Evolutionary conservation across 2,113 vertebrate species (phyloP).

Genomic region (Zapus hudsonius): DNA sequence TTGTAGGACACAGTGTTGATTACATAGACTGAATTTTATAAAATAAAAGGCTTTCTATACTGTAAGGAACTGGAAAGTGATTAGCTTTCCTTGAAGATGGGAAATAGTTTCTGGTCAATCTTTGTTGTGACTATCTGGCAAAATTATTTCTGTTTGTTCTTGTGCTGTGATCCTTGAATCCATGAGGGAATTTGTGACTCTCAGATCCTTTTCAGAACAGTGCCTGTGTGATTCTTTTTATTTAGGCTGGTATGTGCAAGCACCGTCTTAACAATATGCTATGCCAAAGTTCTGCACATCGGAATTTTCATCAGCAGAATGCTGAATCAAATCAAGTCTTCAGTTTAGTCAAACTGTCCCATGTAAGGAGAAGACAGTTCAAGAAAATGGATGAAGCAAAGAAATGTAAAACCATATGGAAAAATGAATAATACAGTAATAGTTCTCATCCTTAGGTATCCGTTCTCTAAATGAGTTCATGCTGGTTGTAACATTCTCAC

Average conservation of each 20-base stretch:
- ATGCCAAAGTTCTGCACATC: background rate
- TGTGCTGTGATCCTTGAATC: background rate
- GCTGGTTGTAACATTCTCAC: background rate
- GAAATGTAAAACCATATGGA: background rate
- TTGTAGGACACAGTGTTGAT: background rate
- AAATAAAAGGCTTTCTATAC: background rate
- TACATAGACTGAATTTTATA: background rate
- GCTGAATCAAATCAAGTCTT: background rate
- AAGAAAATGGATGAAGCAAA: background rate
- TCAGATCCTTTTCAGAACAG: background rate
- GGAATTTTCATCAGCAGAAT: constrained; percentile 6
- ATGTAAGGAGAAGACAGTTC: background rate
- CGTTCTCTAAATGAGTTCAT: background rate
- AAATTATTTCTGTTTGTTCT: background rate
- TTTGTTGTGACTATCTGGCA: background rate
- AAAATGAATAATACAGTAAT: background rate
- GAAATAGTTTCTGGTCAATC: background rate
- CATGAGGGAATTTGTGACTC: background rate
- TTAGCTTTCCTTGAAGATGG: background rate
- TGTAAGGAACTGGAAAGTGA: background rate
- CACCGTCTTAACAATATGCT: background rate
- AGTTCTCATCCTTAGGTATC: background rate
- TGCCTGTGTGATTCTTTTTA: background rate
- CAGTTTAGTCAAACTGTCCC: background rate
- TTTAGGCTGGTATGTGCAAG: background rate